A percentile compares a stretch with the other conserved stretches of the same genome.
Conservation (phyloP, 2,888 invertebrate species). For the Leptinotarsa haldemani region DNA sequence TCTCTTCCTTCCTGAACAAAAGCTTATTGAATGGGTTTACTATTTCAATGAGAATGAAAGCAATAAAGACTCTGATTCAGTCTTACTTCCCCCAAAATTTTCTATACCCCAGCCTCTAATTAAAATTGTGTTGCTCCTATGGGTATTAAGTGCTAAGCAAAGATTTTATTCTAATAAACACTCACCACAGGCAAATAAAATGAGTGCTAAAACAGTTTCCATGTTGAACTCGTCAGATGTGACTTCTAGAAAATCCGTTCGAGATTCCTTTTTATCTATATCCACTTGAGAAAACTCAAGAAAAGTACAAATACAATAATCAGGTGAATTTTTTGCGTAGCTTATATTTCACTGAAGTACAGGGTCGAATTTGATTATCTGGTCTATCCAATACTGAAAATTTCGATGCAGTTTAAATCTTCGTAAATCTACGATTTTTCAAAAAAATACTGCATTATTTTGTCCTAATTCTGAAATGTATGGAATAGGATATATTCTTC, state of each 20-base stretch:
- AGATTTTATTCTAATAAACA: not conserved
- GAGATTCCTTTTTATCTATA: not conserved
- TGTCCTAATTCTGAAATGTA: no score
- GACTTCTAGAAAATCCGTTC: not conserved
- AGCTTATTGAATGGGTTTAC: no score
- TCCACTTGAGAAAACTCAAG: not conserved
- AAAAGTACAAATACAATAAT: not conserved
- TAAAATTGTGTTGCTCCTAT: not conserved
- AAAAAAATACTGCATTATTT: no score
- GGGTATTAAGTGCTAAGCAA: no score
- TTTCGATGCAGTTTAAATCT: no score
- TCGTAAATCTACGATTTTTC: no score
- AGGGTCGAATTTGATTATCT: not conserved
- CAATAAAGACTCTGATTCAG: no score
- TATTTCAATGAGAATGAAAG: no score
- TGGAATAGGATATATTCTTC: no score
- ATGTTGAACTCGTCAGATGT: not conserved
- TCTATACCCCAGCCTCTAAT: not conserved
- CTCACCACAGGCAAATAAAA: not conserved
- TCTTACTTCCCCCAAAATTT: no score
- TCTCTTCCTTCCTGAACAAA: no score
- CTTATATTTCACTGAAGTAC: not conserved
- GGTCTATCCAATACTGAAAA: no score
- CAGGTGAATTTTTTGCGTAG: not conserved
- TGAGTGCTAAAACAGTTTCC: not conserved